Base-by-base conservation (phyloP, 1,140 invertebrate genomes). In the Phthorimaea operculella region DNA sequence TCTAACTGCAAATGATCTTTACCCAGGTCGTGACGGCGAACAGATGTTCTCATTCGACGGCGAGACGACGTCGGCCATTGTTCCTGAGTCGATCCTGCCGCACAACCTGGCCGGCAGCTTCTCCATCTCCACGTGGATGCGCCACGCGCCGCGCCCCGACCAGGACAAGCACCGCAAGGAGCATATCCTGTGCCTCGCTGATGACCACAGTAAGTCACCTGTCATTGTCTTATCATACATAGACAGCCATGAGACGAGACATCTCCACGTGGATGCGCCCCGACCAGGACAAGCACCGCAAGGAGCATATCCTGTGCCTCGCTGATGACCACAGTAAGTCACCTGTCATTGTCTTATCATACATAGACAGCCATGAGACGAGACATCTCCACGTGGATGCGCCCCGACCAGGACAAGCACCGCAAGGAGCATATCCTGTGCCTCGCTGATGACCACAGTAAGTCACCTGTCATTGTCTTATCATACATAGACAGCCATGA, bases 21-120 rank as follows among this genome's bases (percentile, higher is more conserved):
- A 4, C 36, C 36, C 68, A 86, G 84, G 79, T 48, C 85, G 79
- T 45, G 83, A 85, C 54, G 83, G 92, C 45, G 96, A 98, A 77
- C 93, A 97, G 62, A 95, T 98, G 74, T 98, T 96, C 79, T 94
- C 96, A 74, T 98, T 98, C 83, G 96, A 98, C 80, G 96, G 96
- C 0, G 88, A 88, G 16, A 93, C 89, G 17, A 94, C 94, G 7
- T 94, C 95, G 1, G 94, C 96, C 0, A 90, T 95, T n/a, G 90
- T 96, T 18, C 94, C 94, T 0, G 89, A 90, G 61, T 86, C 89
- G 60, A 76, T 95, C 44, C 68, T 96, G 64, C 86, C 93, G 73
- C 93, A 96, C 72, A 88, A 89, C 11, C 78, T 97, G 21, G 90
- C 91, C 12, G 86, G 91, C 55, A 92, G 92, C 42, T 98, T 98